phyloP scores from a whole-genome alignment of 2,888 invertebrate species.

The Plebejus melissa region DNA sequence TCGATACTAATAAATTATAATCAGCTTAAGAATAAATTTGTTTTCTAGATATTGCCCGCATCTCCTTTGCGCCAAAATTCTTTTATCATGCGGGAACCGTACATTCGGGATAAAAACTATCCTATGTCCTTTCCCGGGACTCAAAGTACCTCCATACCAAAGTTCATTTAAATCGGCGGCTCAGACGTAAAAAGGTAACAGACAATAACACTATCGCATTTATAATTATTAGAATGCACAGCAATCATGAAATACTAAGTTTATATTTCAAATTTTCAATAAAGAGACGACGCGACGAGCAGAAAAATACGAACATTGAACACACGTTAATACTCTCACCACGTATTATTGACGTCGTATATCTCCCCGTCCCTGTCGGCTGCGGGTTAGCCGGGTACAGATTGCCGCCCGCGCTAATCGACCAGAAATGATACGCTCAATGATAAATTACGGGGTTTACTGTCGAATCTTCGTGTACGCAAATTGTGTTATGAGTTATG shows the following conservation, averaged over 20 bases:
- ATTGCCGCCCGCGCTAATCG: slow-evolving; percentile 61
- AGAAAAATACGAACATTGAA: background rate
- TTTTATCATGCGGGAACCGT: too few relatives aligned
- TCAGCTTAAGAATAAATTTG: background rate
- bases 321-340: slow-evolving; percentile 3
- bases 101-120: too few relatives aligned
- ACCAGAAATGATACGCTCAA: slow-evolving; percentile 64
- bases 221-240: too few relatives aligned
- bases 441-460: slow-evolving; percentile 52
- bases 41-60: too few relatives aligned
- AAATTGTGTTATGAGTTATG: slow-evolving; percentile 26
- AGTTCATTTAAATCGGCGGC: too few relatives aligned
- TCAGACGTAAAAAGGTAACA: too few relatives aligned
- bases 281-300: background rate
- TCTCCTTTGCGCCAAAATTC: too few relatives aligned
- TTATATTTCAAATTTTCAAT: background rate
- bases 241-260: background rate
- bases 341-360: slow-evolving; percentile 33
- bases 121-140: too few relatives aligned
- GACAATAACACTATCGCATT: too few relatives aligned
- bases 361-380: slow-evolving; percentile 43
- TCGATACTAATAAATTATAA: background rate
- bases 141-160: too few relatives aligned
- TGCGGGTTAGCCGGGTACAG: slow-evolving; percentile 46
- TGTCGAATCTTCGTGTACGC: slow-evolving; percentile 25